Percentiles rank a stretch among this genome's conserved stretches.
Evolutionary conservation across 1,140 invertebrate genomes (phyloP).

Genomic region (Bombus ignitus): DNA sequence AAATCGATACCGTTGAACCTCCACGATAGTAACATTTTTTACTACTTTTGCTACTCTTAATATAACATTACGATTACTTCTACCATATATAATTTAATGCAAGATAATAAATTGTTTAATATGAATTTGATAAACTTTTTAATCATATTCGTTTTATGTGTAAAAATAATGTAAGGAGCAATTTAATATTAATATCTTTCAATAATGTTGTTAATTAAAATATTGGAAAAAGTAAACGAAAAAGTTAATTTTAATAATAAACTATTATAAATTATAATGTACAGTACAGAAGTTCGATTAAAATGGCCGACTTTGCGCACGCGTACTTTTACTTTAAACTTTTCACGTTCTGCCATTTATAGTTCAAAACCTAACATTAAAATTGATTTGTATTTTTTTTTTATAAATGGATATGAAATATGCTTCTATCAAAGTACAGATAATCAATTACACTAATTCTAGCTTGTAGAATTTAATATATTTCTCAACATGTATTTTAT

Average conservation of each 20-base stretch:
- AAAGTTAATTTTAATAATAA: neutral
- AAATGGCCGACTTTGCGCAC: conserved; percentile 56
- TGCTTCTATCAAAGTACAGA: neutral
- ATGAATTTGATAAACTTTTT: neutral
- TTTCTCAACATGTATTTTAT: neutral
- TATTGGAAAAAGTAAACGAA: too few species aligned
- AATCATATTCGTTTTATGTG: neutral
- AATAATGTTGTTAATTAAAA: neutral
- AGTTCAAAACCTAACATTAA: neutral
- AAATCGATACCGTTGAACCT: neutral
- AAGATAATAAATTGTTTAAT: neutral
- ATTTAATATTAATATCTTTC: neutral
- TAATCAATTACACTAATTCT: neutral
- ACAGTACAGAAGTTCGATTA: conserved; percentile 21
- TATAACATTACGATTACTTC: neutral
- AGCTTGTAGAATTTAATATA: neutral
- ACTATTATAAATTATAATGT: neutral
- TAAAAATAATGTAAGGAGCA: neutral
- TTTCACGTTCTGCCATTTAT: too few species aligned
- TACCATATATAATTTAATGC: neutral
- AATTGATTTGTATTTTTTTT: neutral
- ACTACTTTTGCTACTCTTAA: neutral
- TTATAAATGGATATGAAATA: neutral
- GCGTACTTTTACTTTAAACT: conserved; percentile 9
- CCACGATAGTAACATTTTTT: neutral